A percentile compares a stretch with the other conserved stretches of the same genome.
Evolutionary conservation across 2,888 invertebrate genomes (phyloP).

Genomic region (Suillia variegata): DNA sequence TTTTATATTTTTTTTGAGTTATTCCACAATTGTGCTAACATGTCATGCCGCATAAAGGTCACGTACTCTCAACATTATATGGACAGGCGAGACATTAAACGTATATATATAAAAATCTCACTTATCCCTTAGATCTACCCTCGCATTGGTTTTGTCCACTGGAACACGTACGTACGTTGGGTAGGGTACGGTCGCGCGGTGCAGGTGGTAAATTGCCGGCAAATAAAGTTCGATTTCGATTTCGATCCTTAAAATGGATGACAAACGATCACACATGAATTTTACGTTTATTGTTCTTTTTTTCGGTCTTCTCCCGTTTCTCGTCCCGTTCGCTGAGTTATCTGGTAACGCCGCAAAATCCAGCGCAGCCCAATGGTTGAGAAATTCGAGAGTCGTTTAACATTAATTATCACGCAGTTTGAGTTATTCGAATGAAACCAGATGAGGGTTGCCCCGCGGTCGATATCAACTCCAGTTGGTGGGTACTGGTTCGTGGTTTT

Average conservation of each 20-base stretch:
- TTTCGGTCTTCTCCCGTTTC: neutral
- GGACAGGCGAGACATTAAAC: neutral
- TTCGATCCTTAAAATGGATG: neutral
- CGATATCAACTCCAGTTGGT: neutral
- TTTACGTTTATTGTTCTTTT: neutral
- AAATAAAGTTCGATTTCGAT: neutral
- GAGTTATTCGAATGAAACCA: conserved; percentile 37
- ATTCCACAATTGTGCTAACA: neutral
- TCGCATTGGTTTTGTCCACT: too few species aligned
- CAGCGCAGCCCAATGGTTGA: conserved; percentile 1
- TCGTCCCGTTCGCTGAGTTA: neutral
- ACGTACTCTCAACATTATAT: neutral
- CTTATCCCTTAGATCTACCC: neutral
- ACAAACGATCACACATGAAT: neutral
- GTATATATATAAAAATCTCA: neutral
- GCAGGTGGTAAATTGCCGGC: neutral
- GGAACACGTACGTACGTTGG: neutral
- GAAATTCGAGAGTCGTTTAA: conserved; percentile 35
- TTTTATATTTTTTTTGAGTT: too few species aligned
- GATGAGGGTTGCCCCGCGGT: conserved; percentile 1
- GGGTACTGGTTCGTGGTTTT: too few species aligned
- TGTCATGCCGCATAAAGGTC: neutral
- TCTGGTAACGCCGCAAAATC: neutral
- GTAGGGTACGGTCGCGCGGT: neutral
- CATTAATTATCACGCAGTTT: conserved; percentile 54